phyloP scores from a whole-genome alignment of 2,797 vertebrate genomes.

The Galagoides demidoff region DNA sequence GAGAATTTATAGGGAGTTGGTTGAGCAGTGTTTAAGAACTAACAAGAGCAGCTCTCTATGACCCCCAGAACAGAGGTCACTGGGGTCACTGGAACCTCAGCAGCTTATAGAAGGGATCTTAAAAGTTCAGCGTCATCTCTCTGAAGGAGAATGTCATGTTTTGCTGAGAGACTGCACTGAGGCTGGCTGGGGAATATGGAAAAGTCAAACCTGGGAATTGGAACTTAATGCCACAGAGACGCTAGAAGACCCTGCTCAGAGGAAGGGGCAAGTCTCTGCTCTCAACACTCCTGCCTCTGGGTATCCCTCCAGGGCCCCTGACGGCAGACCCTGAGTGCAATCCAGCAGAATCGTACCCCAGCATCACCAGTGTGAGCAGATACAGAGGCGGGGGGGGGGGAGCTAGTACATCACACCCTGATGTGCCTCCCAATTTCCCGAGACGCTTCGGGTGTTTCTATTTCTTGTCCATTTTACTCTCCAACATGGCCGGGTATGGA shows the following conservation, averaged over 20 bases:
- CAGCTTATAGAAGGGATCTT: not conserved
- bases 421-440: not conserved
- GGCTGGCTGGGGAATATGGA: not conserved
- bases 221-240: not conserved
- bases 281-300: not conserved
- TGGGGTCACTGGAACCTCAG: not conserved
- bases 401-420: not conserved
- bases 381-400: not conserved
- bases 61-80: not conserved
- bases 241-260: not conserved
- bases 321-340: not conserved
- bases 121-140: not conserved
- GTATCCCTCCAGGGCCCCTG: fast-evolving
- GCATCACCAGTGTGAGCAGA: not conserved
- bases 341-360: not conserved
- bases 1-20: not conserved
- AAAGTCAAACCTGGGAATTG: not conserved
- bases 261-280: not conserved
- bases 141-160: not conserved
- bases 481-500: not conserved
- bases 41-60: not conserved
- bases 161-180: not conserved
- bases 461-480: not conserved
- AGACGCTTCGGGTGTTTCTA: not conserved
- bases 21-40: not conserved